Conservation (phyloP, 1,140 invertebrate genomes). For the Cydia strobilella region DNA sequence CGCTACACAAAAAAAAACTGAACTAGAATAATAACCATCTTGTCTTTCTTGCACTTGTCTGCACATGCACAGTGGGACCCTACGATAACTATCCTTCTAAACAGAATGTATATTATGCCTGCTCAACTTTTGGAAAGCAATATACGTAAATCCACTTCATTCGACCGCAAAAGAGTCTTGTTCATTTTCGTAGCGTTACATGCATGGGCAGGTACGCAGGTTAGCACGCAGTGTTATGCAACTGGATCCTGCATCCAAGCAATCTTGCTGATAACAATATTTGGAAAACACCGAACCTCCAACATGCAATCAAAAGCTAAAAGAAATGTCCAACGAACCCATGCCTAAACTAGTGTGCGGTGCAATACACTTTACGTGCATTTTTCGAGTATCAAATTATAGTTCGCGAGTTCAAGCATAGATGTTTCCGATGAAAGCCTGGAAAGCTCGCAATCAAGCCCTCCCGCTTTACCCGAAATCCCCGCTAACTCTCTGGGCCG, state of each 20-base stretch:
- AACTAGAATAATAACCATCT: too few relatives aligned
- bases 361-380: not conserved
- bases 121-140: too few relatives aligned
- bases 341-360: not conserved
- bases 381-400: constrained; percentile 6
- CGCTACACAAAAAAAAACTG: too few relatives aligned
- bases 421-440: constrained; percentile 14
- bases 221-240: not conserved
- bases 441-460: constrained; percentile 23
- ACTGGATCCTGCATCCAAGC: not conserved
- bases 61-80: too few relatives aligned
- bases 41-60: too few relatives aligned
- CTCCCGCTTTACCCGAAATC: constrained; percentile 11
- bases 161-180: too few relatives aligned
- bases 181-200: too few relatives aligned
- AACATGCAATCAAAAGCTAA: not conserved
- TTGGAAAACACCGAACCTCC: not conserved
- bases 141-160: too few relatives aligned
- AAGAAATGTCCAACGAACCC: not conserved
- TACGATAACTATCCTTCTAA: too few relatives aligned
- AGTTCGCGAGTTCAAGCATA: not conserved
- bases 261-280: not conserved
- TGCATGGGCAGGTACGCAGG: not conserved
- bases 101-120: too few relatives aligned
- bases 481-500: constrained; percentile 24